Conservation (phyloP, 2,888 invertebrate species). For the Drosophila peninsularis region DNA sequence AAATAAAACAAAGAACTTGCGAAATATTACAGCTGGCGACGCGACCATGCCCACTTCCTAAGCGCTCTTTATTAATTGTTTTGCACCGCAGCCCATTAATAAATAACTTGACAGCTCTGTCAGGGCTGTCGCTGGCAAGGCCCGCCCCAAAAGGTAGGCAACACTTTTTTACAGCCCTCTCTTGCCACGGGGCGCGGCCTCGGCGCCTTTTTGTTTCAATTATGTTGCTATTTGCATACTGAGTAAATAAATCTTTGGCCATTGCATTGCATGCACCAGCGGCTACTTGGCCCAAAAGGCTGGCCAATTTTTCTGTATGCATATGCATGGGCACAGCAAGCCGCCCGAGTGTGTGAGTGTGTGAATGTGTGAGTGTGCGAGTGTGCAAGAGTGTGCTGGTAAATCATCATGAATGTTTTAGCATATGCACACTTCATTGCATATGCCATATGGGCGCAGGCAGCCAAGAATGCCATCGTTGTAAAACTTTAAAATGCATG, state of each 20-base stretch:
- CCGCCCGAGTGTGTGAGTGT: neutral
- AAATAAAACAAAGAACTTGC: neutral
- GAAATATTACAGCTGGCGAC: conserved; percentile 23
- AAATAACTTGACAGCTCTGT: conserved; percentile 47
- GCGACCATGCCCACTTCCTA: conserved; percentile 22
- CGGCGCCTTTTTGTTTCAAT: conserved; percentile 60
- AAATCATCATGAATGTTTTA: conserved; percentile 75
- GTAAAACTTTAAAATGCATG: conserved; percentile 71
- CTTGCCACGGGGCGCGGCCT: conserved; percentile 1
- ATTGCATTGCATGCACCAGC: conserved; percentile 26
- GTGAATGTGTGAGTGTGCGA: conserved; percentile 19
- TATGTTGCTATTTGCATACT: conserved; percentile 70
- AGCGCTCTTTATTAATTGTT: conserved; percentile 60
- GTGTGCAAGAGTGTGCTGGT: conserved; percentile 46
- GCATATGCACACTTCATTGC: conserved; percentile 73
- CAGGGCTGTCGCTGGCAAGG: neutral
- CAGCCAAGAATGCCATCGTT: conserved; percentile 19
- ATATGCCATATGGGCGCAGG: conserved; percentile 46
- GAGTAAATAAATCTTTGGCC: conserved; percentile 65
- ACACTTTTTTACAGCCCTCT: conserved; percentile 6
- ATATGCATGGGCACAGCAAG: conserved; percentile 7
- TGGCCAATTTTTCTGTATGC: conserved; percentile 33
- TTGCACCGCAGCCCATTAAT: conserved; percentile 44
- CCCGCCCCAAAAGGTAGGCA: conserved; percentile 34
- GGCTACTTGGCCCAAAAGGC: conserved; percentile 39